Base-by-base conservation (phyloP, 1,140 invertebrate genomes). In the Teleopsis dalmanni region DNA sequence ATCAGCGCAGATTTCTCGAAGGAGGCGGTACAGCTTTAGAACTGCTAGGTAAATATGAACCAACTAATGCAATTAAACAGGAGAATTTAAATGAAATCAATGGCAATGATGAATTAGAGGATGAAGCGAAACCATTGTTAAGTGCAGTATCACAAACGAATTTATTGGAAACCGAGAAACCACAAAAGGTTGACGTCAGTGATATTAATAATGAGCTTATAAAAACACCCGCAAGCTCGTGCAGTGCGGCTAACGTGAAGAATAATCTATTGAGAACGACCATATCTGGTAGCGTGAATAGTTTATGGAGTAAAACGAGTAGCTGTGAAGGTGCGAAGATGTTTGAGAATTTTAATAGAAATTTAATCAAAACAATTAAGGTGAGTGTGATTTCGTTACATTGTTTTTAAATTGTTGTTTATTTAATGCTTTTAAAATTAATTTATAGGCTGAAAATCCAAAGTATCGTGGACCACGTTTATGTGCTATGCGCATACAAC, bases 401-500 rank as follows among this genome's bases (percentile, higher is more conserved):
- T 5, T 14, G 21, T 8, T 1, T 37, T 23, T 14, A 19, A 7
- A 14, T 37, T 18, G 1, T 1, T 8, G 35, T 4, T 16, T 16
- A 8, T 37, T 37, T 4, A 14, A 5, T 6, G 13, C 3, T 2
- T 37, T 16, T 18, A 37, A 18, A 37, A 37, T 37, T 23, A 7
- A 13, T 1, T 56, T 54, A n/a, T 55, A 54, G 65, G 56, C 53
- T 65, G 57, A 58, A 61, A 75, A 61, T 61, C 62, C 54, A 25
- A 61, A 72, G 48, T 36, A 69, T 22, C 73, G 72, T 8, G 82
- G 82, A 8, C 82, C 85, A 0, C 75, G 84, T 48, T 81, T 83
- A 52, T 87, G 84, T 58, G 81, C 85, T 8, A 75, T 87, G 53
- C 72, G 82, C 22, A 74, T 87, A 45, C 84, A 84, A 54, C 84